Evolutionary conservation across 2,113 vertebrate species (phyloP), one percentile per base, ranked within the genome.

Genomic region (Misgurnus mizolepis): DNA sequence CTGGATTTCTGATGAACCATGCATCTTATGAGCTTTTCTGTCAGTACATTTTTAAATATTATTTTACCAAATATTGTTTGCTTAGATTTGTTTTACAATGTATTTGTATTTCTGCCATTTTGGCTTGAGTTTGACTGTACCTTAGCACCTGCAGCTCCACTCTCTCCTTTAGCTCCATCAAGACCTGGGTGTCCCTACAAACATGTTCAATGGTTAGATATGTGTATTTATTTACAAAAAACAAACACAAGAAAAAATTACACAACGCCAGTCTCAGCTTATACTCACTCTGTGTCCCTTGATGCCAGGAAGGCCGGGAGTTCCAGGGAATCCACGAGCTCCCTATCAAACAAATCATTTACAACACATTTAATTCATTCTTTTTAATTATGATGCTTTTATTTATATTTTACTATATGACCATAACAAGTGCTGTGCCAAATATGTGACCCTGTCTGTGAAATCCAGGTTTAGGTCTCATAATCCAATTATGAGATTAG

Each of bases 291-390:
- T 93, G 92, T 98, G 97, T 87, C 97, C 97, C 91, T 99, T 99
- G 86, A 99, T 95, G 84, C 97, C 97, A 34, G 97, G 97, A 87
- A 99, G 97, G 71, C 97, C 97, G 65, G 97, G 97, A 4, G 97
- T 98, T 90, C 97, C 97, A 0, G 97, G 97, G 91, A 99, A 98
- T 89, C 97, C 97, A 6, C 97, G 96, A 89, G 97, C 97, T 81
- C 97, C 97, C 97, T 99, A 80, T 1, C 76, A 85, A 18, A 78
- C 34, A 78, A 18, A 82, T 3, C 80, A 5, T 60, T 41, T 43
- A 18, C 15, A 56, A 67, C 9, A 55, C 1, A 56, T 18, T 22
- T 5, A 56, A 53, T 34, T 45, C 43, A 45, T 53, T 15, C 14
- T 53, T 15, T 53, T 53, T 11, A 18, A 58, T 58, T 8, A 8